Conservation (phyloP, 2,113 vertebrate species). For the Ciconia boyciana region DNA sequence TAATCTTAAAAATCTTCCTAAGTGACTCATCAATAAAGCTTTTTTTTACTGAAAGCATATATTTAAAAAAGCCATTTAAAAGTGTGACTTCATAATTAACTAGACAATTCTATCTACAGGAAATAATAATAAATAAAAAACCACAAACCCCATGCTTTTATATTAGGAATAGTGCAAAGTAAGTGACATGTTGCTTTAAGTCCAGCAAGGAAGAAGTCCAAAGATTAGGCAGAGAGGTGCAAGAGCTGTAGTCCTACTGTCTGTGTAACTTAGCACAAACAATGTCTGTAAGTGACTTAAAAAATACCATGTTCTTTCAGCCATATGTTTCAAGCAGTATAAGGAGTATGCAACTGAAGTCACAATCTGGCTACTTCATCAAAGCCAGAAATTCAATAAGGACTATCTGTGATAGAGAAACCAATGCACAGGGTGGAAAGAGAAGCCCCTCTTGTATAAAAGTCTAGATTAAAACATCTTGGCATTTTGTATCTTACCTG, state of each 20-base stretch:
- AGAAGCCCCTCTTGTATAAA: background rate
- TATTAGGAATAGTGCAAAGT: background rate
- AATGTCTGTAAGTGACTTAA: background rate
- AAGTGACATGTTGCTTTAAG: background rate
- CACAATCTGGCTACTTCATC: background rate
- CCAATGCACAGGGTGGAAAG: background rate
- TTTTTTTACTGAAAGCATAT: background rate
- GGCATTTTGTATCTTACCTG: background rate
- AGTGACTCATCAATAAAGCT: slow-evolving; percentile 24
- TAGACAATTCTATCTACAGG: background rate
- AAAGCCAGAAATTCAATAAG: background rate
- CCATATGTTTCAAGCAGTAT: background rate
- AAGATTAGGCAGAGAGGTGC: background rate
- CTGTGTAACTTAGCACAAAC: background rate
- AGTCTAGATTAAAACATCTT: background rate
- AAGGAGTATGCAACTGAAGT: background rate
- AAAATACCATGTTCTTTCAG: background rate
- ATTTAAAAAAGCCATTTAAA: background rate
- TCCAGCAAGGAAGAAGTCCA: background rate
- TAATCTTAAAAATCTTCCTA: slow-evolving; percentile 22
- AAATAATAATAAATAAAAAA: background rate
- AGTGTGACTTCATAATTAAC: background rate
- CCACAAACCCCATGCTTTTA: background rate
- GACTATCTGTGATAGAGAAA: background rate
- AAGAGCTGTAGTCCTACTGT: background rate